Base-by-base conservation (phyloP, 1,140 invertebrate genomes). In the Pachypsylla venusta region DNA sequence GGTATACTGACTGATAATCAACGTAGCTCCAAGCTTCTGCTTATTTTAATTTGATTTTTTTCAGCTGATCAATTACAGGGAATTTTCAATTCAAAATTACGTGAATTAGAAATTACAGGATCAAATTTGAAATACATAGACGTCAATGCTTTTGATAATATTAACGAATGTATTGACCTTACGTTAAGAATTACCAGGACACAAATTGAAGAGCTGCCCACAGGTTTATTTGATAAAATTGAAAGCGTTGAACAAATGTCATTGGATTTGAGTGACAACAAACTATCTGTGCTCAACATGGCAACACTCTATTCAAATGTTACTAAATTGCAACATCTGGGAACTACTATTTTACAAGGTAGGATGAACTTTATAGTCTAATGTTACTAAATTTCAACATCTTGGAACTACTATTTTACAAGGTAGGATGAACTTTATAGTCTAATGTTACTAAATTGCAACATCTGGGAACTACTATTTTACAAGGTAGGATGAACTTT, bases 281-380 rank as follows among this genome's bases (percentile, higher is more conserved):
- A 84, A 72, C 80, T 91, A 63, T 80, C 81, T 55, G 81, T 82
- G 54, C 72, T 91, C 25, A 83, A 82, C 70, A 85, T 87, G 25
- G 83, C 85, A 16, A 81, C 85, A 25, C 84, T 91, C 64, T 92
- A 91, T 70, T 83, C 84, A 1, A 90, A 90, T 69, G 79, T 79
- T 58, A 81, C 83, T 2, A 83, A 83, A 25, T 89, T 86, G 87
- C 86, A 89, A 70, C 81, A 81, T 62, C 82, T 86, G 42, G 87
- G 86, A 20, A 89, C 87, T 5, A 85, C 83, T 67, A 76, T 85
- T 68, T 78, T 87, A 48, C 80, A 83, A 72, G 84, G 84, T 85
- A 72, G 75, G 70, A 68, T 35, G 30, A 35, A 35, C 7, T 35
- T 35, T n/a, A n/a, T n/a, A n/a, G n/a, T n/a, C n/a, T n/a, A n/a